Percentiles rank a stretch among this genome's conserved stretches.
phyloP scores from a whole-genome alignment of 1,140 invertebrate genomes.

The Dreissena rostriformis region DNA sequence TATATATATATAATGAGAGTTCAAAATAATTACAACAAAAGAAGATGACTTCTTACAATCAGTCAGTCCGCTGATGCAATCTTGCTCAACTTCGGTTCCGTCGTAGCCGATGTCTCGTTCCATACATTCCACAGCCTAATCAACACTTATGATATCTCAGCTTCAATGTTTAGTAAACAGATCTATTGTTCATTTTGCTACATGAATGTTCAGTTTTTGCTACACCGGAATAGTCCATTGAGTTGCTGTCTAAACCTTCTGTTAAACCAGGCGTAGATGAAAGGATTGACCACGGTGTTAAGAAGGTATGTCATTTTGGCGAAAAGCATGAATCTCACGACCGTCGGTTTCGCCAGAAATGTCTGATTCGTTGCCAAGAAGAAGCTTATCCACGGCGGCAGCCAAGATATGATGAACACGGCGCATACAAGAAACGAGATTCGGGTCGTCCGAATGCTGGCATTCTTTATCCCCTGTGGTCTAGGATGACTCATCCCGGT shows the following conservation, averaged over 20 bases:
- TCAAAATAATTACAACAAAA: too few relatives aligned
- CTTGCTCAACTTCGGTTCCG: too few relatives aligned
- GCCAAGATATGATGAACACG: constrained; percentile 21
- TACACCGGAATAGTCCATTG: not conserved
- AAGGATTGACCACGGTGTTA: constrained; percentile 22
- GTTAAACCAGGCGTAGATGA: constrained; percentile 20
- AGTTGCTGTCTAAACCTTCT: constrained; percentile 6
- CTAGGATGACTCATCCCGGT: not conserved
- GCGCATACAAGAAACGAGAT: constrained; percentile 23
- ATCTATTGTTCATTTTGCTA: too few relatives aligned
- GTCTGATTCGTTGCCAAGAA: not conserved
- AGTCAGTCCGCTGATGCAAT: too few relatives aligned
- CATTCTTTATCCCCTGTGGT: not conserved
- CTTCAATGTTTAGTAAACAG: too few relatives aligned
- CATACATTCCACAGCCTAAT: too few relatives aligned
- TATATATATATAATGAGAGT: too few relatives aligned
- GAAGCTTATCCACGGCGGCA: constrained; percentile 22
- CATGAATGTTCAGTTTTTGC: too few relatives aligned
- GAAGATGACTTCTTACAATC: too few relatives aligned
- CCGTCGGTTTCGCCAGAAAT: not conserved
- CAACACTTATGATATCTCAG: too few relatives aligned
- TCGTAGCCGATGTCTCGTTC: too few relatives aligned
- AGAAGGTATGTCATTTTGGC: constrained; percentile 25
- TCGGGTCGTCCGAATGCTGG: constrained; percentile 17
- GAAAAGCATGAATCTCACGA: not conserved